phyloP scores from a whole-genome alignment of 1,140 invertebrate species.

The Dinoponera quadriceps region DNA sequence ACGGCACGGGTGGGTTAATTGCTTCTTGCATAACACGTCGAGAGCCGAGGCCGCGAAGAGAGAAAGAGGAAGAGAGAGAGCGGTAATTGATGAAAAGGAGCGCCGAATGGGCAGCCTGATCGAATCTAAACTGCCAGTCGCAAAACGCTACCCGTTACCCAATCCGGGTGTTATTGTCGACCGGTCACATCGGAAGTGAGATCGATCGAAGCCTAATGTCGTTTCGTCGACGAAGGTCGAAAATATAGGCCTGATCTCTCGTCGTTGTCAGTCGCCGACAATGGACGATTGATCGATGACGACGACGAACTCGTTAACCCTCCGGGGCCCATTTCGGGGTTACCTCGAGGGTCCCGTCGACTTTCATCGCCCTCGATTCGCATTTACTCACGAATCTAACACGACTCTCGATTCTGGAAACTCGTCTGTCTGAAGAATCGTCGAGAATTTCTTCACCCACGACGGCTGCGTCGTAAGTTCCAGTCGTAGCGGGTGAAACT shows the following conservation, averaged over 20 bases:
- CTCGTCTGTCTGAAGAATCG: conserved; percentile 13
- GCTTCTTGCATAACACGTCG: too few relatives aligned
- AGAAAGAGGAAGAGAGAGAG: background rate
- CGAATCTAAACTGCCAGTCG: background rate
- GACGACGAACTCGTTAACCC: background rate
- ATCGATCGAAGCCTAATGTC: conserved; percentile 17
- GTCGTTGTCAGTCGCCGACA: background rate
- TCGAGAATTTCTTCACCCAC: background rate
- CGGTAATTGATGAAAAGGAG: background rate
- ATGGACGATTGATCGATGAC: conserved; percentile 23
- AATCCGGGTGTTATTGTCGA: conserved; percentile 1
- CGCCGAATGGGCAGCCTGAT: background rate
- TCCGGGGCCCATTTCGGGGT: background rate
- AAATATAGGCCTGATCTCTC: conserved; percentile 1
- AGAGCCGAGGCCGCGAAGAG: too few relatives aligned
- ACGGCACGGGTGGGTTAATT: too few relatives aligned
- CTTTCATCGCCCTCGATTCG: too few relatives aligned
- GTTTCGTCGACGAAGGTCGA: conserved; percentile 49
- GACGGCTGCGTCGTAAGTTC: too few relatives aligned
- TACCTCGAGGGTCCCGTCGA: background rate
- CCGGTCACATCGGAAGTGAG: conserved; percentile 39
- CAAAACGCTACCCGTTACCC: background rate
- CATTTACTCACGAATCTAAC: background rate
- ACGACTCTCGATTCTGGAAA: background rate
- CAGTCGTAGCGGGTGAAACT: too few relatives aligned